Evolutionary conservation across 2,888 invertebrate species (phyloP), one percentile per base, ranked within the genome.

Genomic region (Campoletis raptor): DNA sequence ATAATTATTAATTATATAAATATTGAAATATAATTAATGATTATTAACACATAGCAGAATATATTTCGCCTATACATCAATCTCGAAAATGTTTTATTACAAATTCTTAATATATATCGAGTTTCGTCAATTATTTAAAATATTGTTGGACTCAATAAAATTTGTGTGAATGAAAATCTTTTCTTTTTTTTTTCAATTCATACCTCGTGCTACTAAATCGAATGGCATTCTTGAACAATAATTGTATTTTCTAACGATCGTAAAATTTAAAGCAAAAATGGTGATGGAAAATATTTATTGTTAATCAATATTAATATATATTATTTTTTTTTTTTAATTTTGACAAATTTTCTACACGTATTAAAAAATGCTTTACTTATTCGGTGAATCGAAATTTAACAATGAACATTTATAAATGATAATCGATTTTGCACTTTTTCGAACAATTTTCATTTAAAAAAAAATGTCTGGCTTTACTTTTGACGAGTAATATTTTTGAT

Each of bases 1-100:
- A 42, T 42, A 69, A 42, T 42, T 69, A 42, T 42, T n/a, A 69
- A 24, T 69, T 45, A 21, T 37, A 36, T 54, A 18, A 72, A 48
- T 37, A 72, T 21, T 24, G 15, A 72, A 72, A 72, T 54, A n/a
- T 72, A 52, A 52, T 72, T 15, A 72, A 52, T 48, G 40, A 72
- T 36, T 72, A 72, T 72, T 36, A 72, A 72, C 52, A 52, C 52
- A 72, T 72, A 37, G 52, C 36, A 52, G 21, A 42, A 69, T 69
- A 48, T 70, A 45, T 45, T 24, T 45, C 15, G 42, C 48, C 70
- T 48, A 21, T 70, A 70, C 45, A 45, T 42, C 24, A 45, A 21
- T n/a, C 24, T 15, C 30, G 15, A 70, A 70, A 42, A 42, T 48
- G 12, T 70, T 48, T 24, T 15, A 7, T 40, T 42, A 21, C 70